Evolutionary conservation across 2,113 vertebrate genomes (phyloP), one percentile per base, ranked within the genome.

Genomic region (Tichodroma muraria): DNA sequence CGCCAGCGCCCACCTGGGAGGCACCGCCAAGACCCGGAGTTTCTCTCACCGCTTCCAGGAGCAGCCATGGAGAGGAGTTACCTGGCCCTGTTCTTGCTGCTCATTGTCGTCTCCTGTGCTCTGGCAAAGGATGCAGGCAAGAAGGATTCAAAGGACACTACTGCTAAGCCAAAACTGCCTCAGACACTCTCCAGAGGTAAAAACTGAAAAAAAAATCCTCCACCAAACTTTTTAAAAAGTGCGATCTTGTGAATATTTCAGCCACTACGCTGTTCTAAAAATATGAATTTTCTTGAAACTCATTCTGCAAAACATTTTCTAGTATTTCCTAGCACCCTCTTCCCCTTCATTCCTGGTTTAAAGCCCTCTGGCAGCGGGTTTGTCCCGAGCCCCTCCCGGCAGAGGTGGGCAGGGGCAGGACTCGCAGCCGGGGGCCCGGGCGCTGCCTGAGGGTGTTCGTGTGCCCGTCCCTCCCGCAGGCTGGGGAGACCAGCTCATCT

Each of bases 181-280:
- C 98, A 99, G 97, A 99, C 98, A 16, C 98, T 99, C 28, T 99
- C 99, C 91, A 98, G 99, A 99, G 99, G 99, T 99, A 94, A 95
- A 80, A n/a, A 44, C 9, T 23, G 15, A 52, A 22, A 23, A 20
- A 35, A 25, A 2, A 18, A 8, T 3, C 3, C 6, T 20, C 33
- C 4, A 25, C 5, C 9, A 54, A 9, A 3, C 28, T 35, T 98
- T 98, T 15, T 15, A 1, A 5, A 30, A 54, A 65, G 6, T 22
- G 47, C 11, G 57, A 9, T 64, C 15, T 27, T 35, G 6, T 38
- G 27, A 7, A 24, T 33, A 13, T 24, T 57, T 52, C n/a, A 7
- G 30, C 11, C 65, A 21, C 33, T 22, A 0, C 13, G 19, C 25
- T 47, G 15, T 25, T 78, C 21, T 25, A 68, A n/a, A 35, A 56